These are phyloP conservation scores for Coccyzus lansbergi DNA, from an alignment of 2,797 vertebrate genomes.

Conservation along the genomic window DNA sequence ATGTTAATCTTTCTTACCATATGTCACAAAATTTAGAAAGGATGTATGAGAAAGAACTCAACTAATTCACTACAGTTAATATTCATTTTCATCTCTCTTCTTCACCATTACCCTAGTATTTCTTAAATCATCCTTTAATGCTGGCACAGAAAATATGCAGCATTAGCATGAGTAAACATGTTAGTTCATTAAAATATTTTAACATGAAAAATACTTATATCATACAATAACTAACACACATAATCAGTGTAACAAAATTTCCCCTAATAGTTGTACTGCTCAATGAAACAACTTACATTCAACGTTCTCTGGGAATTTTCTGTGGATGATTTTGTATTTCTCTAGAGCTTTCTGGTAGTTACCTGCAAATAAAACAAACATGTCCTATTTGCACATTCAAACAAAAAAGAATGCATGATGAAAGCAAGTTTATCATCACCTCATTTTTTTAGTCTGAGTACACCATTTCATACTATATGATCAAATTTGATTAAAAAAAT, in stretches of 20 bases:
- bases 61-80: neutral
- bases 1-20: neutral
- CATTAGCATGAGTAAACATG: neutral
- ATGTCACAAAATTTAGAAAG: neutral
- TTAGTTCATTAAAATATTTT: neutral
- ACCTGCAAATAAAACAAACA: slow-evolving; percentile 80
- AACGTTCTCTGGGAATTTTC: slow-evolving; percentile 93
- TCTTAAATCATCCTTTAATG: neutral
- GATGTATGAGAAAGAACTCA: neutral
- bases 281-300: slow-evolving; percentile 86
- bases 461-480: neutral
- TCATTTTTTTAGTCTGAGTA: neutral
- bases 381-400: neutral
- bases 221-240: neutral
- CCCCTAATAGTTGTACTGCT: neutral
- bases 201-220: neutral
- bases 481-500: neutral
- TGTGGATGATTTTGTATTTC: slow-evolving; percentile 93
- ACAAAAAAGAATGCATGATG: neutral
- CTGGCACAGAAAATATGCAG: neutral
- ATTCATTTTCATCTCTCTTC: neutral
- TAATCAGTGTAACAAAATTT: neutral
- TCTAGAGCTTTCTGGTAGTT: slow-evolving; percentile 96
- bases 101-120: neutral
- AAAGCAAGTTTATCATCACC: neutral